phyloP scores from a whole-genome alignment of 2,888 invertebrate species.

The Anthrax anthrax region DNA sequence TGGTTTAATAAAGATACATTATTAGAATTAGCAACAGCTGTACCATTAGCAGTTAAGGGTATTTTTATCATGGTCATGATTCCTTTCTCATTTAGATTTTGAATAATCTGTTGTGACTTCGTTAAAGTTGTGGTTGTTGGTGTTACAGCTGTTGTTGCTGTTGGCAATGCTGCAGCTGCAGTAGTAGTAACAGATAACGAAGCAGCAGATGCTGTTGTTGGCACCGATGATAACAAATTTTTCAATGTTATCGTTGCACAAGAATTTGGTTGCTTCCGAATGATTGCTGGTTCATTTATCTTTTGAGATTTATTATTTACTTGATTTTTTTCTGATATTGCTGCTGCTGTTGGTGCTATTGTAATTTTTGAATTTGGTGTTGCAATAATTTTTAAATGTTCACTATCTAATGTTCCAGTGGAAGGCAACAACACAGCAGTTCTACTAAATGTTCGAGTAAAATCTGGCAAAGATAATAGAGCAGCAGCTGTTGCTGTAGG shows the following conservation, averaged over 20 bases:
- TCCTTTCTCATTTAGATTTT: too few relatives aligned
- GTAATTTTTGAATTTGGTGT: too few relatives aligned
- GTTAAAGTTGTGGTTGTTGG: constrained; percentile 9
- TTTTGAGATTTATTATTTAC: too few relatives aligned
- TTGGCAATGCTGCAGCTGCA: constrained; percentile 11
- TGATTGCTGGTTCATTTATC: neutral
- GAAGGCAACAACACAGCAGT: too few relatives aligned
- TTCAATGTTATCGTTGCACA: neutral
- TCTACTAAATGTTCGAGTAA: constrained; percentile 1
- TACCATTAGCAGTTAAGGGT: constrained; percentile 15
- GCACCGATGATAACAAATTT: neutral
- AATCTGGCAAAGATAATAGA: neutral
- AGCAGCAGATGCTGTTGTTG: neutral
- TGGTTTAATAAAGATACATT: too few relatives aligned
- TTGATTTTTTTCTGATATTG: neutral
- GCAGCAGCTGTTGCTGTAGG: too few relatives aligned
- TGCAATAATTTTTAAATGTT: too few relatives aligned
- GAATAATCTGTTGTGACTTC: neutral
- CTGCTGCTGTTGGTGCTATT: too few relatives aligned
- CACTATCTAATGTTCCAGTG: too few relatives aligned
- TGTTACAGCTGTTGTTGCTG: constrained; percentile 11
- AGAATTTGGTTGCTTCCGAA: neutral
- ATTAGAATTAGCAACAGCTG: constrained; percentile 23
- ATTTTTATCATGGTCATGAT: constrained; percentile 17
- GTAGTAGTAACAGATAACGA: neutral